Conservation (phyloP, 2,888 invertebrate species). For the Creontiades dilutus region DNA sequence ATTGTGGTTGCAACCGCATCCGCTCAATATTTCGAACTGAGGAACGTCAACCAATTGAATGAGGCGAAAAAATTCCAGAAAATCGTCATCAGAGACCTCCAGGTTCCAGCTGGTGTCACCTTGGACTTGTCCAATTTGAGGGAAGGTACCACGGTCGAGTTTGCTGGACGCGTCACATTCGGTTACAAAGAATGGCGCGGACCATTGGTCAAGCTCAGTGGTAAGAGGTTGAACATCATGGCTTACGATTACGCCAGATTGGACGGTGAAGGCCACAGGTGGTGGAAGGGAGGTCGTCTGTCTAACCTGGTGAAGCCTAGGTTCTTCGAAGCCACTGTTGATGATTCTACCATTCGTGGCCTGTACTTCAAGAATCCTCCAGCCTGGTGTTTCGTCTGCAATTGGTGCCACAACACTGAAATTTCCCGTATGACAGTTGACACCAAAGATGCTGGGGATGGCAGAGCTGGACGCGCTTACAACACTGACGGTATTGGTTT, state of each 20-base stretch:
- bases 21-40: background rate
- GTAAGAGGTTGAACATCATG: slow-evolving; percentile 8
- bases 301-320: background rate
- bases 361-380: slow-evolving; percentile 41
- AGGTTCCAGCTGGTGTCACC: slow-evolving; percentile 36
- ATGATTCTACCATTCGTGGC: slow-evolving; percentile 21
- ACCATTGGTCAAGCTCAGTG: slow-evolving; percentile 31
- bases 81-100: slow-evolving; percentile 37
- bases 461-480: slow-evolving; percentile 26
- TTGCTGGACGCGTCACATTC: slow-evolving; percentile 15
- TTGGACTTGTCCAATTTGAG: slow-evolving; percentile 20
- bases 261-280: slow-evolving; percentile 48
- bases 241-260: background rate
- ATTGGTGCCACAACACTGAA: slow-evolving; percentile 43
- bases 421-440: slow-evolving; percentile 19
- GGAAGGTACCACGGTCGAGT: slow-evolving; percentile 15
- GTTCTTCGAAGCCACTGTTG: slow-evolving; percentile 17
- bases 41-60: slow-evolving; percentile 10
- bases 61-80: slow-evolving; percentile 41
- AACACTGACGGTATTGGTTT: slow-evolving; percentile 56
- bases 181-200: slow-evolving; percentile 56
- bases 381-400: slow-evolving; percentile 30
- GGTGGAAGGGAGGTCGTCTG: slow-evolving; percentile 7
- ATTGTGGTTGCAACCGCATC: background rate
- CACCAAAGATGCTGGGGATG: slow-evolving; percentile 38